phyloP scores from a whole-genome alignment of 2,797 vertebrate genomes.

The Cyprinodon diabolis region DNA sequence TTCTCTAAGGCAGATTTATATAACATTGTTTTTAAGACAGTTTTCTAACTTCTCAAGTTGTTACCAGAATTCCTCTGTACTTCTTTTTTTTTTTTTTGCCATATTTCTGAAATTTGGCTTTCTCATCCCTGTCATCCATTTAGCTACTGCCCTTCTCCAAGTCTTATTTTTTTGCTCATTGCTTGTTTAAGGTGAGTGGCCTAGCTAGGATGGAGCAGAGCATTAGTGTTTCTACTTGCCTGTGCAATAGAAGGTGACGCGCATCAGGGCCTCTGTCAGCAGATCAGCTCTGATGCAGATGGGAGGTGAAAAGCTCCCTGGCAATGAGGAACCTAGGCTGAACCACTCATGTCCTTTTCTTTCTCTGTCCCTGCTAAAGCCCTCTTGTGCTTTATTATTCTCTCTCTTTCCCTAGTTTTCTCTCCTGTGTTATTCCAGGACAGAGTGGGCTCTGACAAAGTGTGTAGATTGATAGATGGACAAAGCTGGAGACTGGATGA shows the following conservation, averaged over 20 bases:
- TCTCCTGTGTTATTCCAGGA: conserved; percentile 84
- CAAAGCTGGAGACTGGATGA: conserved; percentile 95
- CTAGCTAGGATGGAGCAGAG: conserved; percentile 78
- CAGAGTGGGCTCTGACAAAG: conserved; percentile 98
- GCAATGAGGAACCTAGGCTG: conserved; percentile 71
- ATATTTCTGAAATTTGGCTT: conserved; percentile 20
- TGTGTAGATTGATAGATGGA: conserved; percentile 98
- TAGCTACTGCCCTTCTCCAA: conserved; percentile 42
- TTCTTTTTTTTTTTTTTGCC: conserved; percentile 28
- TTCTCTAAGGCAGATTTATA: conserved; percentile 6
- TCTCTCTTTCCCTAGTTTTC: conserved; percentile 24
- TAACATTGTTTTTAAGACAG: background rate
- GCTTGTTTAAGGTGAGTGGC: conserved; percentile 76
- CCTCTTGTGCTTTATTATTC: conserved; percentile 52
- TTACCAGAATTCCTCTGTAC: conserved; percentile 15
- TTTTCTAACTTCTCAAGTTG: conserved; percentile 18
- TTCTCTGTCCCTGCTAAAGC: conserved; percentile 48
- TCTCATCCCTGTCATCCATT: conserved; percentile 45
- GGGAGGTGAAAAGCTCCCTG: conserved; percentile 86
- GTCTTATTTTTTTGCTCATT: conserved; percentile 50
- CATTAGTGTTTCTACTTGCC: conserved; percentile 96
- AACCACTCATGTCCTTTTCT: conserved; percentile 23
- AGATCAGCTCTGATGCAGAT: conserved; percentile 86
- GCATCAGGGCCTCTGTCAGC: conserved; percentile 90
- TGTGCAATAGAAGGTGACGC: conserved; percentile 94